Evolutionary conservation across 2,113 vertebrate genomes (phyloP).

Genomic region (Lycaon pictus): DNA sequence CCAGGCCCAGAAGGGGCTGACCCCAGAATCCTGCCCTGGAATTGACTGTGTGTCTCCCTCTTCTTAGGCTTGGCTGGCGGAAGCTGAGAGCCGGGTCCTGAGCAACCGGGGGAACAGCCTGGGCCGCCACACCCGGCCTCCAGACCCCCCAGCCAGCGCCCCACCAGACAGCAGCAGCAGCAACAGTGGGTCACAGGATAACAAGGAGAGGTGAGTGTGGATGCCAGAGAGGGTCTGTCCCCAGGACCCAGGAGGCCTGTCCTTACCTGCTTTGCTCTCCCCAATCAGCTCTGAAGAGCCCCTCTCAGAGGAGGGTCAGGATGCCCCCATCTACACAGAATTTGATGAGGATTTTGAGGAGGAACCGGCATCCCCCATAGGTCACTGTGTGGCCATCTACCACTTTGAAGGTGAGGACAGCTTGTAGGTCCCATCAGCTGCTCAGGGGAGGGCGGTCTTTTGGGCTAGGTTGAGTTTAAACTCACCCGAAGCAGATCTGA

Average conservation of each 20-base stretch:
- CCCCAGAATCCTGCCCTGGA: not conserved
- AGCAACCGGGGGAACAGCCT: conserved; percentile 87
- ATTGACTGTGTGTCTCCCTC: not conserved
- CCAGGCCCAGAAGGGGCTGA: not conserved
- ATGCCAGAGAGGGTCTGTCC: not conserved
- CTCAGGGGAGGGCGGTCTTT: rapidly evolving
- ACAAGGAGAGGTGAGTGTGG: conserved; percentile 87
- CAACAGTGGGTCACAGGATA: conserved; percentile 89
- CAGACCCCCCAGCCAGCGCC: conserved; percentile 72
- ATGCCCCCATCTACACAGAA: conserved; percentile 91
- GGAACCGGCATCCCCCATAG: conserved; percentile 89
- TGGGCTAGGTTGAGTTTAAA: not conserved
- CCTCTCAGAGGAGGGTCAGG: conserved; percentile 89
- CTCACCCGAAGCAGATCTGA: not conserved
- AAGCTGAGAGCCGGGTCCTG: conserved; percentile 88
- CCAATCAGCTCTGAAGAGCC: conserved; percentile 89
- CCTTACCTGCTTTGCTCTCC: not conserved
- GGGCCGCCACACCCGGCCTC: conserved; percentile 84
- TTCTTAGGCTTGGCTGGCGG: conserved; percentile 90
- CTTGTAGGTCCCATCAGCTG: rapidly evolving
- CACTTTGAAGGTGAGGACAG: conserved; percentile 91
- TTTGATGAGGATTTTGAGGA: conserved; percentile 95
- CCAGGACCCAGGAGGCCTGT: rapidly evolving
- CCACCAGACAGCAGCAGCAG: conserved; percentile 89
- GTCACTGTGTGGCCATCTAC: conserved; percentile 93